Evolutionary conservation across 2,113 vertebrate genomes (phyloP).

Genomic region (Camelus dromedarius): DNA sequence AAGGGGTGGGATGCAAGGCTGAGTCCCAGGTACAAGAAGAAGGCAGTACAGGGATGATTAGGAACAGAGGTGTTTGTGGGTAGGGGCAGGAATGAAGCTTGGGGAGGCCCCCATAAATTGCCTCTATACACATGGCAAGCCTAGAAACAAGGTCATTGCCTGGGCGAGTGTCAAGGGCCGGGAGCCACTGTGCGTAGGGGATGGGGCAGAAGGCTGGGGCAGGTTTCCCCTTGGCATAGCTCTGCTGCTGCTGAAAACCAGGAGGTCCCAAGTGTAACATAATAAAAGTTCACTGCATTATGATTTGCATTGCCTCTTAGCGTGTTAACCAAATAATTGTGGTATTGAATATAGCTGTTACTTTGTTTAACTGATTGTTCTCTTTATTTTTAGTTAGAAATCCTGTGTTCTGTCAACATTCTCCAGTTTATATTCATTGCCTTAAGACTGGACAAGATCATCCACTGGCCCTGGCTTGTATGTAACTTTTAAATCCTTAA

Average conservation of each 20-base stretch:
- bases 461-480: constrained; percentile 99
- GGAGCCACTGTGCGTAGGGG: neutral
- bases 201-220: neutral
- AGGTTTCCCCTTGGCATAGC: neutral
- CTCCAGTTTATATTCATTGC: constrained; percentile 99
- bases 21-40: neutral
- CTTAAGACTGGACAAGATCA: constrained; percentile 96
- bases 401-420: constrained; percentile 99
- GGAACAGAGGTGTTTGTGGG: neutral
- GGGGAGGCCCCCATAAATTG: neutral
- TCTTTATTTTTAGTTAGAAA: constrained; percentile 93
- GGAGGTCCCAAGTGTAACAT: neutral
- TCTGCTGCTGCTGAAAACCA: neutral
- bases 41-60: neutral
- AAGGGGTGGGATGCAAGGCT: neutral
- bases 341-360: neutral
- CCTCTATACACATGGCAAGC: neutral
- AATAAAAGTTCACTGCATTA: neutral
- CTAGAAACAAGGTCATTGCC: neutral
- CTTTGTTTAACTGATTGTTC: constrained; percentile 60
- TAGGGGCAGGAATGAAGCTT: neutral
- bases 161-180: neutral
- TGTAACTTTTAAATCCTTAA: constrained; percentile 81
- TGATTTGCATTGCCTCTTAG: neutral
- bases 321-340: neutral